Evolutionary conservation across 2,113 vertebrate genomes (phyloP).

Genomic region (Trochalopteron elliotii): DNA sequence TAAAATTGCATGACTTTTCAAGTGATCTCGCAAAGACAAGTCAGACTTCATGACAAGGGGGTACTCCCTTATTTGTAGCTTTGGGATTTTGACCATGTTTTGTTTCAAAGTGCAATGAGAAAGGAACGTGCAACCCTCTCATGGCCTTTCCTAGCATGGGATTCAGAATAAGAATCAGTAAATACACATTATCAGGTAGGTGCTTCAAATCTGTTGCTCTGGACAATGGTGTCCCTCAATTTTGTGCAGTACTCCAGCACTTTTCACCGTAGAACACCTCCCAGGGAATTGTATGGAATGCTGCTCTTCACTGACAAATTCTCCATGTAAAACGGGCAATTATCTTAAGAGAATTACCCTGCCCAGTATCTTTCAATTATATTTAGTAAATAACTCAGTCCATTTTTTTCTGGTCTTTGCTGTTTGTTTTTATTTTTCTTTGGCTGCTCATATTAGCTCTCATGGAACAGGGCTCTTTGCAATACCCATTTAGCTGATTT

Average conservation of each 20-base stretch:
- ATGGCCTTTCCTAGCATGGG: neutral
- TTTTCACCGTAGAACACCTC: neutral
- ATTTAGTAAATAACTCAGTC: neutral
- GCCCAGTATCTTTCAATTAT: neutral
- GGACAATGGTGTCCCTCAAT: neutral
- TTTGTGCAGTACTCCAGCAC: neutral
- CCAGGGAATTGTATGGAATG: neutral
- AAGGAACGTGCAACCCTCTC: neutral
- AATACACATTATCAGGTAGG: accelerated
- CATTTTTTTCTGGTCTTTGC: neutral
- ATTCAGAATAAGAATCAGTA: neutral
- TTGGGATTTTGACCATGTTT: neutral
- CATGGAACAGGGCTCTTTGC: neutral
- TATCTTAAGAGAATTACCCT: neutral
- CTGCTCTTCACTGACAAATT: neutral
- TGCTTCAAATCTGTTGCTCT: neutral
- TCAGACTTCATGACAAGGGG: neutral
- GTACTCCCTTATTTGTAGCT: neutral
- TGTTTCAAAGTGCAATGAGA: neutral
- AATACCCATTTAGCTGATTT: neutral
- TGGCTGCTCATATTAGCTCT: neutral
- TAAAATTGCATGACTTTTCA: neutral
- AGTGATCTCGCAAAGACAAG: neutral
- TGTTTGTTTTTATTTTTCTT: neutral
- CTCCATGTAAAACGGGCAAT: neutral